These are phyloP conservation scores for Mungos mungo DNA, from an alignment of 2,113 vertebrate species.

Conservation along the genomic window DNA sequence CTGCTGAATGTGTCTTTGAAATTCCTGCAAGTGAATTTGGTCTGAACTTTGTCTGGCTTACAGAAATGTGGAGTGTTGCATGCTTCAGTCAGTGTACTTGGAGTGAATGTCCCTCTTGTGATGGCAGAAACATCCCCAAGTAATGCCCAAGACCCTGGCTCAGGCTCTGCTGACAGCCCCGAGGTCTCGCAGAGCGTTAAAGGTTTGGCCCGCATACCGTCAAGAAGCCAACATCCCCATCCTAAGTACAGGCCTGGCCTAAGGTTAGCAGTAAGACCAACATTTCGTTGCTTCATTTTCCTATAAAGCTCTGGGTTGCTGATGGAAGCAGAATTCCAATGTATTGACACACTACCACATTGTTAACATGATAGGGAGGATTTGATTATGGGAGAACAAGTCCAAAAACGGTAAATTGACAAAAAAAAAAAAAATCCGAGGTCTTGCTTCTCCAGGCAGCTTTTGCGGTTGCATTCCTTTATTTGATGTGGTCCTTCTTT, in stretches of 20 bases:
- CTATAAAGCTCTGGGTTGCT: conserved; percentile 77
- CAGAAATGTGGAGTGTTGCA: neutral
- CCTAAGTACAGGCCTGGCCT: conserved; percentile 40
- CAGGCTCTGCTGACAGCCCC: neutral
- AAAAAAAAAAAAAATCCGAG: conserved; percentile 65
- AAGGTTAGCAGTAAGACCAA: conserved; percentile 69
- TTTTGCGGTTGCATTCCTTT: conserved; percentile 85
- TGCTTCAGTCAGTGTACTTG: neutral
- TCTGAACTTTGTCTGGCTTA: neutral
- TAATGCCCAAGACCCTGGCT: neutral
- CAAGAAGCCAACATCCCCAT: conserved; percentile 44
- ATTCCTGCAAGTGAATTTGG: neutral
- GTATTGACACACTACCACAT: conserved; percentile 76
- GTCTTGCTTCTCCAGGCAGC: conserved; percentile 80
- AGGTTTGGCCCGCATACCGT: conserved; percentile 14
- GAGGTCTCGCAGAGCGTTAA: neutral
- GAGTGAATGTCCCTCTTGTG: neutral
- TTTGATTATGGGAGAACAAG: conserved; percentile 80
- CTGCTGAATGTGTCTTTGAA: neutral
- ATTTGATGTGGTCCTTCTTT: conserved; percentile 86
- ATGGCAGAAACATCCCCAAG: neutral
- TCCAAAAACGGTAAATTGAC: conserved; percentile 84
- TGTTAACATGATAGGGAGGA: conserved; percentile 81
- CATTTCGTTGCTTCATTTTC: conserved; percentile 74
- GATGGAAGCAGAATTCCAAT: conserved; percentile 81